Percentiles rank a stretch among this genome's conserved stretches.
phyloP scores from a whole-genome alignment of 64 coral and sea anemone genomes.

The Astreopora myriophthalma region DNA sequence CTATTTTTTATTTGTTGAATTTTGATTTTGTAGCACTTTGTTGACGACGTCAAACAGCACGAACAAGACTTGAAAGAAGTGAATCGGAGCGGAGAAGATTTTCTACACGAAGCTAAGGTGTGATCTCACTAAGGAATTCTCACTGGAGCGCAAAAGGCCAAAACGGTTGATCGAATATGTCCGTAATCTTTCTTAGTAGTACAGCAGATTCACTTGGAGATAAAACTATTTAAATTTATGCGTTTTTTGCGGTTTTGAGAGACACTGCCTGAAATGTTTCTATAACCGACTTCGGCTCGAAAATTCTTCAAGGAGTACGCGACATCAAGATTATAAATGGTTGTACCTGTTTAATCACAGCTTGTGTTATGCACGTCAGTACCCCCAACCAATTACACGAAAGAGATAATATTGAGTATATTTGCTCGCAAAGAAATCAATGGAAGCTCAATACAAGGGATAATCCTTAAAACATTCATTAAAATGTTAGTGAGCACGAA shows the following conservation, averaged over 20 bases:
- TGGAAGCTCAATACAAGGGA: too few relatives aligned
- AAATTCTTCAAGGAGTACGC: too few relatives aligned
- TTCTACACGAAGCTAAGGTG: constrained; percentile 98
- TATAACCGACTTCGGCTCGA: background rate
- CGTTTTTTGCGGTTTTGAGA: background rate
- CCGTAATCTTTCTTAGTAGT: background rate
- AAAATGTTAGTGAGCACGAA: too few relatives aligned
- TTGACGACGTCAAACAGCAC: constrained; percentile 91
- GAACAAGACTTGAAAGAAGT: constrained; percentile 89
- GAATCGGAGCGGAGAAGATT: constrained; percentile 94
- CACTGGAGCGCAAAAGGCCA: background rate
- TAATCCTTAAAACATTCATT: too few relatives aligned
- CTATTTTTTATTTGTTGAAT: background rate
- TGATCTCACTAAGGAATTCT: too few relatives aligned
- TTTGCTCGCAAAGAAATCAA: too few relatives aligned
- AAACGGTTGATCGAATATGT: background rate
- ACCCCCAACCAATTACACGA: too few relatives aligned
- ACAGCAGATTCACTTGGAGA: constrained; percentile 11
- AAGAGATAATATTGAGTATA: too few relatives aligned
- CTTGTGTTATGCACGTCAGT: background rate
- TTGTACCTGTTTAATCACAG: background rate
- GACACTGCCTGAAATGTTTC: background rate
- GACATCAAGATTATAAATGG: too few relatives aligned
- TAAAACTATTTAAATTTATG: constrained; percentile 30
- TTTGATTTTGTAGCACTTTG: constrained; percentile 78